Evolutionary conservation across 2,888 invertebrate species (phyloP).

Genomic region (Folsomia candida): DNA sequence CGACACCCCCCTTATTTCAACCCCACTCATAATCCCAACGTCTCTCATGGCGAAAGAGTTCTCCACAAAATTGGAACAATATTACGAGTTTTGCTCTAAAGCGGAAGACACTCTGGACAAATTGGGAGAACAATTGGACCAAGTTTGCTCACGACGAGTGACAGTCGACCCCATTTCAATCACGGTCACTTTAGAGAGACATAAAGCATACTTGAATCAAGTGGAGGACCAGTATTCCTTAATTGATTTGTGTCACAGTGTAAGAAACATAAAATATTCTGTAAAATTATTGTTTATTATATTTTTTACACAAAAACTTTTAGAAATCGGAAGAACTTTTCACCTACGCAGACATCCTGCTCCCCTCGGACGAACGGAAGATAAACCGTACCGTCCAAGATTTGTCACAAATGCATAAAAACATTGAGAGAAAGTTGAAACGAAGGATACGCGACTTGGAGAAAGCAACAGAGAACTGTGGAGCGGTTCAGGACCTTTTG

Average conservation of each 20-base stretch:
- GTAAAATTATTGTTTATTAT: background rate
- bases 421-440: slow-evolving; percentile 21
- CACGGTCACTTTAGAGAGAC: slow-evolving; percentile 17
- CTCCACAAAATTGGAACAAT: slow-evolving; percentile 16
- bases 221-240: slow-evolving; percentile 5
- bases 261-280: background rate
- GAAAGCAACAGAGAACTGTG: slow-evolving; percentile 11
- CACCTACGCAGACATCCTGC: slow-evolving; percentile 12
- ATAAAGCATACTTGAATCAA: slow-evolving; percentile 21
- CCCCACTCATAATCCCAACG: too few species aligned
- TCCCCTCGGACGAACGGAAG: slow-evolving; percentile 21
- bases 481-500: slow-evolving; percentile 26
- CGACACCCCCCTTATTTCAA: too few species aligned
- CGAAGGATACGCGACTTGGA: slow-evolving; percentile 22
- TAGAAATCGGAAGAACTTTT: slow-evolving; percentile 21
- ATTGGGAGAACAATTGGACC: slow-evolving; percentile 23
- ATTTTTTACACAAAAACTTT: background rate
- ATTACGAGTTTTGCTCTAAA: slow-evolving; percentile 26
- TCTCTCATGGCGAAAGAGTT: slow-evolving; percentile 12
- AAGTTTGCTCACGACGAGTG: background rate
- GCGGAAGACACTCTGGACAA: slow-evolving; percentile 21
- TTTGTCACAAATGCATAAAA: slow-evolving; percentile 5
- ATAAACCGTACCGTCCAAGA: slow-evolving; percentile 28
- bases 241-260: slow-evolving; percentile 23
- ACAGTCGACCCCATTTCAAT: slow-evolving; percentile 8